Conservation (phyloP, 2,797 vertebrate species). For the Philypnodon macrostomus region DNA sequence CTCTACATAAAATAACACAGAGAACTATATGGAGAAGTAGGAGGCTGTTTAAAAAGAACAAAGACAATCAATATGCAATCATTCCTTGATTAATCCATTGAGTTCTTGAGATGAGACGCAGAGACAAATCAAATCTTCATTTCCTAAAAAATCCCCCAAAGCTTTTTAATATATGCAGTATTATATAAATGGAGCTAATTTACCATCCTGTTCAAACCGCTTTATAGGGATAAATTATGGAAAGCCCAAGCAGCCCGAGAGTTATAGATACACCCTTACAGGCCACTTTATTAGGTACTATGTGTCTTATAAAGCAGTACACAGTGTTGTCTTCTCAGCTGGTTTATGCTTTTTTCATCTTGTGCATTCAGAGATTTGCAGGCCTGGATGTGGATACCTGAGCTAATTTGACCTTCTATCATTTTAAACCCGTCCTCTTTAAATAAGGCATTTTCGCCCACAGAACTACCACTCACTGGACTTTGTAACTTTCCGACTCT, state of each 20-base stretch:
- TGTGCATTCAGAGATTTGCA: too few species aligned
- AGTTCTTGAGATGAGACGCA: neutral
- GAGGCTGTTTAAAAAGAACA: constrained; percentile 1
- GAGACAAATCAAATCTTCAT: constrained; percentile 10
- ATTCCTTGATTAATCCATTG: constrained; percentile 6
- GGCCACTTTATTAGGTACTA: too few species aligned
- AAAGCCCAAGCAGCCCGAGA: constrained; percentile 12
- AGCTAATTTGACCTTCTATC: too few species aligned
- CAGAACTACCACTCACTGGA: too few species aligned
- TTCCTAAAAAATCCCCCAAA: constrained; percentile 3
- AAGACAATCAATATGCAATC: constrained; percentile 8
- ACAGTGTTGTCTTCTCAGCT: too few species aligned
- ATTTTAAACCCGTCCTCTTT: too few species aligned
- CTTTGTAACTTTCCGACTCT: too few species aligned
- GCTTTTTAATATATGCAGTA: neutral
- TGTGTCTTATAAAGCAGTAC: too few species aligned
- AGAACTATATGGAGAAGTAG: neutral
- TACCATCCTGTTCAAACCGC: constrained; percentile 6
- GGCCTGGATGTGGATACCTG: too few species aligned
- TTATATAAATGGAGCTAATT: constrained; percentile 29
- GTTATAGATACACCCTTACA: too few species aligned
- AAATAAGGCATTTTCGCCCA: too few species aligned
- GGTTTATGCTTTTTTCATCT: too few species aligned
- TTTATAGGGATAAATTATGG: constrained; percentile 22
- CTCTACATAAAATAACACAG: neutral